Percentiles rank a stretch among this genome's conserved stretches.
Conservation (phyloP, 2,888 invertebrate genomes). For the Xylota sylvarum region DNA sequence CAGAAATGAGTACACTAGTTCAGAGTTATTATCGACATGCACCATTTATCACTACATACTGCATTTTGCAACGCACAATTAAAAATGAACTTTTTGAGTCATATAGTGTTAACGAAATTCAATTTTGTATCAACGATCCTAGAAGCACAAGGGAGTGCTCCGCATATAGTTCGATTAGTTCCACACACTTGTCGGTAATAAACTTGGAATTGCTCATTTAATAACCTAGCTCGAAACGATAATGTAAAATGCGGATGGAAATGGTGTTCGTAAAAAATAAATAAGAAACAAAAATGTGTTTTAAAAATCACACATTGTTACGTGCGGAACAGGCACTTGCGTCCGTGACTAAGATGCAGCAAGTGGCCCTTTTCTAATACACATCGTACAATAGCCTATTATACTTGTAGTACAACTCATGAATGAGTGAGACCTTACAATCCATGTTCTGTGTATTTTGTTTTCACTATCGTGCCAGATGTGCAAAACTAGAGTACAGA, state of each 20-base stretch:
- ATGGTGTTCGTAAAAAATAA: constrained; percentile 42
- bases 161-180: constrained; percentile 67
- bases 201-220: constrained; percentile 64
- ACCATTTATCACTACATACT: constrained; percentile 17
- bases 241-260: constrained; percentile 46
- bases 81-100: constrained; percentile 46
- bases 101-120: constrained; percentile 15
- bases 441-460: constrained; percentile 26
- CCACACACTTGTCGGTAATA: constrained; percentile 74
- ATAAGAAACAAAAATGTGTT: constrained; percentile 19
- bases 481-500: constrained; percentile 55
- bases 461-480: constrained; percentile 62
- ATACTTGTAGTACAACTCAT: constrained; percentile 60
- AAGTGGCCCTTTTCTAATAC: constrained; percentile 66
- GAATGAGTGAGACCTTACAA: constrained; percentile 65
- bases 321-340: constrained; percentile 69
- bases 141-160: constrained; percentile 37
- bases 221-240: constrained; percentile 54
- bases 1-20: constrained; percentile 7
- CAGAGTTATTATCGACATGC: constrained; percentile 24
- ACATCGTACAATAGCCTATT: constrained; percentile 46
- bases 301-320: constrained; percentile 62
- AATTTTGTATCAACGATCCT: constrained; percentile 27
- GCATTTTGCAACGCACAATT: constrained; percentile 2
- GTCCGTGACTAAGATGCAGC: constrained; percentile 74